phyloP scores from a whole-genome alignment of 2,888 invertebrate species.

The Loripinus fragilis region DNA sequence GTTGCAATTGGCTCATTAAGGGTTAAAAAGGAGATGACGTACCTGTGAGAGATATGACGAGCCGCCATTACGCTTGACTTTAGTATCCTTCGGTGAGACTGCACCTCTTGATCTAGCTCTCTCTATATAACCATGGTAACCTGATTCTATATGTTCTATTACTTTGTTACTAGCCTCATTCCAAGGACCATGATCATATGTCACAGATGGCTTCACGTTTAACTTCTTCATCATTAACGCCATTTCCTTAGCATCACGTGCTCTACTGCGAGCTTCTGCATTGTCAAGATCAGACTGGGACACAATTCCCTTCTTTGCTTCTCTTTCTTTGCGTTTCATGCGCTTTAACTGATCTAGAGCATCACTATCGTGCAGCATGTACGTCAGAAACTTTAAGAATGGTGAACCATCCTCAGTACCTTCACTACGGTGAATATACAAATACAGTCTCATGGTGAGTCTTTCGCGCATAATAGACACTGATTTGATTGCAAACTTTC shows the following conservation, averaged over 20 bases:
- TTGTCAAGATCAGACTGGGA: not conserved
- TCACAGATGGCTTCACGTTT: conserved; percentile 50
- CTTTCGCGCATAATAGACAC: conserved; percentile 65
- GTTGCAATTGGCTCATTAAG: no score
- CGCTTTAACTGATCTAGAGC: conserved; percentile 54
- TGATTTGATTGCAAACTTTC: conserved; percentile 62
- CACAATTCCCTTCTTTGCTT: conserved; percentile 32
- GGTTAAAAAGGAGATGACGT: no score
- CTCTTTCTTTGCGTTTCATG: conserved; percentile 52
- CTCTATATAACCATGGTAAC: conserved; percentile 55
- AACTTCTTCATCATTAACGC: conserved; percentile 61
- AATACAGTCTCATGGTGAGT: conserved; percentile 66
- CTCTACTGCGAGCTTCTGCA: conserved; percentile 14
- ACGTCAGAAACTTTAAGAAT: conserved; percentile 74
- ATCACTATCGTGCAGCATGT: conserved; percentile 66
- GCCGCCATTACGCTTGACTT: no score
- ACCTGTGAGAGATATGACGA: no score
- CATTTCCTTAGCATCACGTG: conserved; percentile 55
- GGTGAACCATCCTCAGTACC: conserved; percentile 53
- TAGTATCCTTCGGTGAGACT: conserved; percentile 21
- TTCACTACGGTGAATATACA: conserved; percentile 73
- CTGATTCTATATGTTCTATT: conserved; percentile 59
- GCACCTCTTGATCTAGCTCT: conserved; percentile 38
- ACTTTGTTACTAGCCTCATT: conserved; percentile 58
- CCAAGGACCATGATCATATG: conserved; percentile 54